Evolutionary conservation across 2,113 vertebrate species (phyloP), one percentile per base, ranked within the genome.

Genomic region (Chlorocebus sabaeus): DNA sequence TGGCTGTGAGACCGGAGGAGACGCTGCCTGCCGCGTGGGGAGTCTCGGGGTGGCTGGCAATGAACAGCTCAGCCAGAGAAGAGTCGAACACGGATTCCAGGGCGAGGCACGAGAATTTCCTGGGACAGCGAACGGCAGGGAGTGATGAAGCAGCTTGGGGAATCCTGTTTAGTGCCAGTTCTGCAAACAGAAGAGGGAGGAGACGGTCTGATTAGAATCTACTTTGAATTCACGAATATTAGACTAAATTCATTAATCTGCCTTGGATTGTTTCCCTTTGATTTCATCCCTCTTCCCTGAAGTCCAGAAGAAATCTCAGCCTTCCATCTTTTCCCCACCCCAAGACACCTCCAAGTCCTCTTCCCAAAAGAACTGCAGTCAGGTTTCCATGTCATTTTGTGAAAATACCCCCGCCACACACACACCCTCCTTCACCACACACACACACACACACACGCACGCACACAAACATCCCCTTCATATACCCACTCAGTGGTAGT

Each of bases 41-140:
- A 93, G 52, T 95, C 98, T 96, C 93, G 91, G 94, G 57, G 68
- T 38, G 97, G 97, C 98, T 97, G 91, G 94, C 97, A 89, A 96
- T 89, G 96, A 98, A 83, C 94, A 64, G 67, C 96, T 86, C 93
- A 89, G 85, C 93, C 87, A 91, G 95, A 94, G 89, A 75, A 97
- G 85, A 81, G 97, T 95, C 80, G 96, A 88, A 96, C 95, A 50
- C 91, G 32, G 95, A 89, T 78, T 95, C 84, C 91, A 30, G 93
- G 97, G 95, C 96, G 95, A 97, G 87, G 78, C 80, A 94, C 83
- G 95, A 93, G 81, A 93, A 92, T 95, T 97, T 97, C 94, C 97
- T 93, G 89, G 89, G 90, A 94, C 95, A 84, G 89, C 23, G 94
- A 97, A 95, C 80, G 73, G 30, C 1, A 1, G 89, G 88, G 64